These are phyloP conservation scores for Cheilosia vernalis DNA, from an alignment of 2,888 invertebrate species.

Conservation along the genomic window DNA sequence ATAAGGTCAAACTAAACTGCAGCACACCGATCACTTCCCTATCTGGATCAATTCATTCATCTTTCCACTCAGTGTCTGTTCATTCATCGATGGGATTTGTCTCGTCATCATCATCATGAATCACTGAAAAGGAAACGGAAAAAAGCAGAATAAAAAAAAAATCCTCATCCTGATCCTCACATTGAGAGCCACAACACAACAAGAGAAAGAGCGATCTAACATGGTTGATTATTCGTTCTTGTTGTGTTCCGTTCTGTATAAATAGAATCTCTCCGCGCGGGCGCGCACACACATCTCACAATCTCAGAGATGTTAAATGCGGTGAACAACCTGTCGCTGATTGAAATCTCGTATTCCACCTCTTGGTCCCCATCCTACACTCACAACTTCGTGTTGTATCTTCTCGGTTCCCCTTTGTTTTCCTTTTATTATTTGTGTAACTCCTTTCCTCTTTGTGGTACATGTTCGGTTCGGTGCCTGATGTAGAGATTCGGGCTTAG, in stretches of 20 bases:
- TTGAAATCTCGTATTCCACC: slow-evolving; percentile 61
- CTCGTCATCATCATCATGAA: slow-evolving; percentile 8
- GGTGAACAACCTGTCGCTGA: slow-evolving; percentile 74
- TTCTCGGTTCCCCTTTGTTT: slow-evolving; percentile 14
- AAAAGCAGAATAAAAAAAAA: not conserved
- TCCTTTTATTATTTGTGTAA: slow-evolving; percentile 29
- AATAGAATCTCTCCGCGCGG: slow-evolving; percentile 31
- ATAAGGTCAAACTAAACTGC: no score
- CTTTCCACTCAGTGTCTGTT: slow-evolving; percentile 2
- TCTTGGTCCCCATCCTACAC: slow-evolving; percentile 52
- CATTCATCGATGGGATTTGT: slow-evolving; percentile 51
- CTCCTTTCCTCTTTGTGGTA: slow-evolving; percentile 21
- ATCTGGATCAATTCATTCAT: slow-evolving; percentile 39
- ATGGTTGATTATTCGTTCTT: slow-evolving; percentile 54
- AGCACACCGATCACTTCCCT: not conserved
- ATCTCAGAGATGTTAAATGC: slow-evolving; percentile 71
- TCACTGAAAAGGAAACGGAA: no score
- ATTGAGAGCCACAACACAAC: not conserved
- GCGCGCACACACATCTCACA: slow-evolving; percentile 28
- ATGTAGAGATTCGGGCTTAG: slow-evolving; percentile 56
- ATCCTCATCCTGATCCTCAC: slow-evolving; percentile 19
- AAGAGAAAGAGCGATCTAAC: slow-evolving; percentile 34
- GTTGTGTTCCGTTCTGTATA: slow-evolving; percentile 24
- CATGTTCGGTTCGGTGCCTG: slow-evolving; percentile 33
- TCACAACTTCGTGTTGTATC: slow-evolving; percentile 35